Conservation (phyloP, 1,140 invertebrate genomes). For the Drosophila willistoni region DNA sequence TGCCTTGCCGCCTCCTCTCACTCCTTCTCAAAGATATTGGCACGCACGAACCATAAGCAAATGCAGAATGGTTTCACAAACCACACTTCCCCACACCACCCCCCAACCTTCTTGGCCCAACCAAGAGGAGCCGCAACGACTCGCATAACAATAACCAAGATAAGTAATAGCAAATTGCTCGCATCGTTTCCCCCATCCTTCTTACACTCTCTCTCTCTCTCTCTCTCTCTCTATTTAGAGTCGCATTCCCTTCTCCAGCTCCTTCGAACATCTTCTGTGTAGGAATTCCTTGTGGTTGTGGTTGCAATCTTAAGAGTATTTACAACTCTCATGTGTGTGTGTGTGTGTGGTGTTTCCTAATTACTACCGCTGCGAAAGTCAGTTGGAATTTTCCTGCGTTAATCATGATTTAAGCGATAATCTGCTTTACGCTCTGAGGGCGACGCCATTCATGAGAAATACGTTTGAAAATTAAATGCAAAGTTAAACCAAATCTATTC, state of each 20-base stretch:
- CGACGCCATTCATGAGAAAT: neutral
- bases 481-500: too few species aligned
- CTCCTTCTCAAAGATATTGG: slow-evolving; percentile 44
- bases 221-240: too few species aligned
- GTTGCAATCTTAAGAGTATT: slow-evolving; percentile 61
- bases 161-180: slow-evolving; percentile 75
- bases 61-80: slow-evolving; percentile 47
- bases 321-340: slow-evolving; percentile 32
- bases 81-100: slow-evolving; percentile 13
- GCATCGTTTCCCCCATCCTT: slow-evolving; percentile 38
- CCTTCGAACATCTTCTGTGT: neutral
- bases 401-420: slow-evolving; percentile 75
- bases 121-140: slow-evolving; percentile 16
- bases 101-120: neutral
- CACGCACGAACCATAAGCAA: slow-evolving; percentile 64
- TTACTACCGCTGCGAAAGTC: slow-evolving; percentile 55
- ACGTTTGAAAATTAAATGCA: too few species aligned
- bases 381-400: slow-evolving; percentile 45
- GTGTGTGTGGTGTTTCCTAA: slow-evolving; percentile 53
- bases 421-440: slow-evolving; percentile 33
- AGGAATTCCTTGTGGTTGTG: neutral
- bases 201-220: neutral
- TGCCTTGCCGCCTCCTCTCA: neutral
- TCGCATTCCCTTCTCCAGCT: too few species aligned
- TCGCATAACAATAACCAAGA: slow-evolving; percentile 65